Base-by-base conservation (phyloP, 2,113 vertebrate species). In the Lagenorhynchus albirostris region DNA sequence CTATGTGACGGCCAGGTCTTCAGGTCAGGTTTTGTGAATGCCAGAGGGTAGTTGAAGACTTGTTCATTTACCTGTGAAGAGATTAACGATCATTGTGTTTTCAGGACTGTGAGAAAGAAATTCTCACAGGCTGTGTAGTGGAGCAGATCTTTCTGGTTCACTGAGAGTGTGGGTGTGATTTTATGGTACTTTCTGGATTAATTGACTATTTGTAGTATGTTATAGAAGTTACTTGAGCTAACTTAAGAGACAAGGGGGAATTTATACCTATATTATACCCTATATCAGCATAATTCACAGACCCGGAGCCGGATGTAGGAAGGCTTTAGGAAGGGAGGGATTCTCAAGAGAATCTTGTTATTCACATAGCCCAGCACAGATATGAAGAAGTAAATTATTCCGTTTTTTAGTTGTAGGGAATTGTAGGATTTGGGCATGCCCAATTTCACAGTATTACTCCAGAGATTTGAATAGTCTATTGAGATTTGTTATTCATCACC, bases 41-140 rank as follows among this genome's bases (percentile, higher is more conserved):
- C 88, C 1, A 0, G 31, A 80, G 84, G 89, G 87, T 18, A 80
- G 29, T 8, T 70, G 80, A 95, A 55, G 33, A 36, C 29, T 26
- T 92, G 90, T n/a, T 95, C 89, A 92, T 53, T 92, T 89, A 95
- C 47, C 96, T 70, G 68, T 74, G 71, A 58, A 68, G 41, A 86
- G 44, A 83, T 96, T 63, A 96, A 41, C 20, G 62, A 2, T 60
- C 74, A 53, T 63, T 79, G 80, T 17, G 21, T 74, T 91, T 36
- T 68, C 68, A 29, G 83, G 9, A 36, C 87, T 58, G n/a, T 11
- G 36, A 92, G 87, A 62, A 63, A 50, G 80, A 74, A 67, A 84
- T 53, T 67, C 58, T 70, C 25, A n/a, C 0, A 55, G 92, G 38
- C 81, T 50, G 44, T 5, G 33, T 9, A 89, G 83, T 36, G n/a